phyloP scores from a whole-genome alignment of 2,888 invertebrate genomes.

The Parnassius glacialis region DNA sequence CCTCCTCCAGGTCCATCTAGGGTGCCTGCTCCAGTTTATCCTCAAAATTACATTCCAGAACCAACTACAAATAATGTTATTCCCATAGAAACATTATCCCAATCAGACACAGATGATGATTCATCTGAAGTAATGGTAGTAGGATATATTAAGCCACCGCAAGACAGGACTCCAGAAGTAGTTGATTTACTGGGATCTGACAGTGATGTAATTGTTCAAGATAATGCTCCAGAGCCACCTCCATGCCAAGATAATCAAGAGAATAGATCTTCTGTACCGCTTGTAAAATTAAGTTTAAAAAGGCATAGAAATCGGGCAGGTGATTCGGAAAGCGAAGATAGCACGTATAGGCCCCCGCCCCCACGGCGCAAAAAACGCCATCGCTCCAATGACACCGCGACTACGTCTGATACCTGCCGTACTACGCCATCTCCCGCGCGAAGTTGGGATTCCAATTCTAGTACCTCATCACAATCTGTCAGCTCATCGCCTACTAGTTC shows the following conservation, averaged over 20 bases:
- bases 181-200: conserved; percentile 82
- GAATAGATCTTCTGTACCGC: conserved; percentile 29
- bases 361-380: conserved; percentile 41
- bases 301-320: conserved; percentile 11
- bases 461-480: conserved; percentile 27
- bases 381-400: conserved; percentile 29
- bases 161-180: conserved; percentile 84
- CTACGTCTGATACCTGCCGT: conserved; percentile 32
- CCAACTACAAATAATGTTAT: conserved; percentile 52
- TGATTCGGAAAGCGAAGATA: conserved; percentile 47
- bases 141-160: conserved; percentile 84
- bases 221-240: conserved; percentile 40
- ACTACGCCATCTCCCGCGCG: conserved; percentile 30
- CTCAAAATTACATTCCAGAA: conserved; percentile 50
- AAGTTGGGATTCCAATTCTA: conserved; percentile 22
- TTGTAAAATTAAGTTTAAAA: conserved; percentile 35
- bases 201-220: conserved; percentile 71
- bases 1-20: conserved; percentile 46
- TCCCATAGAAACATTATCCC: conserved; percentile 72
- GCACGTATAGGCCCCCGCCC: conserved; percentile 37
- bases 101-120: conserved; percentile 72
- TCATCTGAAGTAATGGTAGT: conserved; percentile 82
- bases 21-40: conserved; percentile 49
- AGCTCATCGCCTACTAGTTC: not conserved
- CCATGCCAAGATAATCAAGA: conserved; percentile 30